These are phyloP conservation scores for Plebejus anna DNA, from an alignment of 2,888 invertebrate genomes.

Conservation along the genomic window DNA sequence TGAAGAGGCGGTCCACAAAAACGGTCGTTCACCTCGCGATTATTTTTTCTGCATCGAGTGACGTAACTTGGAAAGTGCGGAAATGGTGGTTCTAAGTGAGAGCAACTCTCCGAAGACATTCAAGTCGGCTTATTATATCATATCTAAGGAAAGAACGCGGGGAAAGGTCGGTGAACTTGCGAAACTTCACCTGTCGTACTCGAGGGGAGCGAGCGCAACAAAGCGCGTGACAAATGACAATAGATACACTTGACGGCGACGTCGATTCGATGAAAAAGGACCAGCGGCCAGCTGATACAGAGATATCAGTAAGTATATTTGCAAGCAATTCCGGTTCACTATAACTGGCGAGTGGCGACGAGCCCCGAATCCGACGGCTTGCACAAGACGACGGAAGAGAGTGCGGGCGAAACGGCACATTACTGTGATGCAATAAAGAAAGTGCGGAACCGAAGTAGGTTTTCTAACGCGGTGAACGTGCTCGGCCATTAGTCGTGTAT, in stretches of 20 bases:
- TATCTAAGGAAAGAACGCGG: slow-evolving; percentile 57
- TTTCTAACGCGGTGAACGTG: slow-evolving; percentile 78
- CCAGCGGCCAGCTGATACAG: slow-evolving; percentile 31
- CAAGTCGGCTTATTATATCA: slow-evolving; percentile 62
- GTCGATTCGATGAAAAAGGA: background rate
- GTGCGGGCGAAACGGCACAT: slow-evolving; percentile 69
- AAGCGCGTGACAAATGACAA: slow-evolving; percentile 58
- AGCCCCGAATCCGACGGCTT: slow-evolving; percentile 59
- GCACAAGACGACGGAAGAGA: slow-evolving; percentile 75
- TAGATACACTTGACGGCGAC: slow-evolving; percentile 44
- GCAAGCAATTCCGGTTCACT: slow-evolving; percentile 50
- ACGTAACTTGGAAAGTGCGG: slow-evolving; percentile 77
- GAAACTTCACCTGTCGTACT: slow-evolving; percentile 69
- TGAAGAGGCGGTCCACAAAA: slow-evolving; percentile 51
- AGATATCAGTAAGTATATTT: slow-evolving; percentile 40
- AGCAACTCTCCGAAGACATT: slow-evolving; percentile 50
- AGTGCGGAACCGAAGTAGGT: slow-evolving; percentile 77
- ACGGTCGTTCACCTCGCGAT: slow-evolving; percentile 65
- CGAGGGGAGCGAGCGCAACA: slow-evolving; percentile 58
- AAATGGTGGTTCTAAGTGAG: slow-evolving; percentile 67
- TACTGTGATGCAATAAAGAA: slow-evolving; percentile 76
- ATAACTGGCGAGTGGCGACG: slow-evolving; percentile 39
- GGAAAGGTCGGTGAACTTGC: slow-evolving; percentile 73
- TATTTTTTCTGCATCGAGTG: slow-evolving; percentile 59
- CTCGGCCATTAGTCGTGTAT: slow-evolving; percentile 71